phyloP scores from a whole-genome alignment of 2,113 vertebrate genomes.

The Siphamia tubifer region DNA sequence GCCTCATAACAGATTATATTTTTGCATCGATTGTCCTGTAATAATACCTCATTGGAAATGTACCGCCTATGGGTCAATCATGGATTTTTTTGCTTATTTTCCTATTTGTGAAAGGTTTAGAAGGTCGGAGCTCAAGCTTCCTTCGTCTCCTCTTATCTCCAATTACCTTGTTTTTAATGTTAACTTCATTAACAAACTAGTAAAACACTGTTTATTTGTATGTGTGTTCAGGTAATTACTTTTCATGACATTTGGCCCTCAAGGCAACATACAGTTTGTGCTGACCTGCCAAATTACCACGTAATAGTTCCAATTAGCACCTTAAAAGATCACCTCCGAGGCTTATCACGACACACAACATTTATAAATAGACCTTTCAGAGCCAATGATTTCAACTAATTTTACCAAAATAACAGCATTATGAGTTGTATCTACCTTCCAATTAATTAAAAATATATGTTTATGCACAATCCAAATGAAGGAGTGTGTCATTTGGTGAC shows the following conservation, averaged over 20 bases:
- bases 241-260: slow-evolving; percentile 42
- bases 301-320: slow-evolving; percentile 37
- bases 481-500: too few species aligned
- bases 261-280: slow-evolving; percentile 26
- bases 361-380: slow-evolving; percentile 5
- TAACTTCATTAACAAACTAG: too few species aligned
- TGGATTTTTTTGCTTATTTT: too few species aligned
- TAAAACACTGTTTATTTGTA: slow-evolving; percentile 46
- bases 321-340: slow-evolving; percentile 30
- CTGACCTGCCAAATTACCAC: slow-evolving; percentile 48
- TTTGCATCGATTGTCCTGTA: too few species aligned
- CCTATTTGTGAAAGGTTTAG: too few species aligned
- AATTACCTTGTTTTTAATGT: too few species aligned
- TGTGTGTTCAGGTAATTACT: slow-evolving; percentile 46
- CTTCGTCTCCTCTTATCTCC: too few species aligned
- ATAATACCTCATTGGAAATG: too few species aligned
- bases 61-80: too few species aligned
- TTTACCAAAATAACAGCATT: not conserved
- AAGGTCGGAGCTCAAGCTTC: too few species aligned
- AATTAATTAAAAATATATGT: not conserved
- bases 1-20: too few species aligned
- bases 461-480: not conserved
- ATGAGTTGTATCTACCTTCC: not conserved
- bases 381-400: slow-evolving; percentile 5
- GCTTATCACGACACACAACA: not conserved